Conservation (phyloP, 2,888 invertebrate species). For the Pachycephus smyrnensis region DNA sequence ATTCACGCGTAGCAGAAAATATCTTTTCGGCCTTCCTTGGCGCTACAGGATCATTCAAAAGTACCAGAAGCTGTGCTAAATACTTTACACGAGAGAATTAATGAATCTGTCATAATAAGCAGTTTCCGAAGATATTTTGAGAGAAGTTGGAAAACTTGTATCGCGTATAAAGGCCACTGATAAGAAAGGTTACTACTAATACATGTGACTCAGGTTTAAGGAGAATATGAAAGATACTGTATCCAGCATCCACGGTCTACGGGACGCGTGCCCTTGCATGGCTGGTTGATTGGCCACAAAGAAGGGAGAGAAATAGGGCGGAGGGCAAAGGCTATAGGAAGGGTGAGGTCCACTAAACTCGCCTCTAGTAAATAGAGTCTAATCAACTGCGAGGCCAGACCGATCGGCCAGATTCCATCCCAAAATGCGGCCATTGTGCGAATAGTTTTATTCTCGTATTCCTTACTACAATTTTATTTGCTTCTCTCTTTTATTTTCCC, state of each 20-base stretch:
- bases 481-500: neutral
- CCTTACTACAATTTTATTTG: neutral
- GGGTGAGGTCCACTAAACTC: conserved; percentile 54
- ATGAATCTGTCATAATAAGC: neutral
- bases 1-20: conserved; percentile 8
- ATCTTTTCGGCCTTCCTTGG: neutral
- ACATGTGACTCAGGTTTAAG: neutral
- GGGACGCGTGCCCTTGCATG: conserved; percentile 59
- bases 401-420: conserved; percentile 63
- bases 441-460: neutral
- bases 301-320: conserved; percentile 51
- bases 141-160: neutral
- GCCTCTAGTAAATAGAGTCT: conserved; percentile 65
- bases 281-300: conserved; percentile 65
- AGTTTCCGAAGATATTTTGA: neutral
- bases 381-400: conserved; percentile 62
- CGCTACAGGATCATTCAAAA: neutral
- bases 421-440: conserved; percentile 36
- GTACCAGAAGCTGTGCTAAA: neutral
- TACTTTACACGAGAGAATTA: neutral
- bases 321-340: conserved; percentile 32
- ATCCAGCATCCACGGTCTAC: conserved; percentile 17
- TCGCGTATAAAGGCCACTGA: neutral
- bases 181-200: neutral
- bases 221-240: conserved; percentile 14